Evolutionary conservation across 1,140 invertebrate genomes (phyloP).

Genomic region (Megalopta genalis): DNA sequence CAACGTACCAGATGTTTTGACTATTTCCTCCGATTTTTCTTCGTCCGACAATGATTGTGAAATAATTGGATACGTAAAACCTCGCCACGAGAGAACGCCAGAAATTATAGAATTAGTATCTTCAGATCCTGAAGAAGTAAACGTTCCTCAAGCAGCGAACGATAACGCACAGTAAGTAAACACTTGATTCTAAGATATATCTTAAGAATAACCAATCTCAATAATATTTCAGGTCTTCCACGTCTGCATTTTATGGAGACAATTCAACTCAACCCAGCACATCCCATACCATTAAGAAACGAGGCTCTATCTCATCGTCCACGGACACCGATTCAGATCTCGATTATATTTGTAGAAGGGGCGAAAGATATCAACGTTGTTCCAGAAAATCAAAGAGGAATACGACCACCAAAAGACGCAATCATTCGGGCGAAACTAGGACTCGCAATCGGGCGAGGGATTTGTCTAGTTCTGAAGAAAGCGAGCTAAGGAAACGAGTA

Average conservation of each 20-base stretch:
- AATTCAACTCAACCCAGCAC: constrained; percentile 44
- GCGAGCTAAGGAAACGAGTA: constrained; percentile 39
- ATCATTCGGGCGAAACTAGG: constrained; percentile 43
- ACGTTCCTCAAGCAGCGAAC: constrained; percentile 34
- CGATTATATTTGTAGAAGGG: constrained; percentile 55
- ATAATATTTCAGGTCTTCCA: constrained; percentile 21
- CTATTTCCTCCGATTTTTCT: constrained; percentile 68
- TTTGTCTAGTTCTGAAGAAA: constrained; percentile 53
- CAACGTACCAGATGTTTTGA: constrained; percentile 59
- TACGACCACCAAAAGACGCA: constrained; percentile 38
- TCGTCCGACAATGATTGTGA: constrained; percentile 70
- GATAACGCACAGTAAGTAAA: constrained; percentile 47
- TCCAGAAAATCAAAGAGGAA: constrained; percentile 53
- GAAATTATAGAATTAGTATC: constrained; percentile 79
- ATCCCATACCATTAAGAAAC: constrained; percentile 34
- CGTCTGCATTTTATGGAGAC: constrained; percentile 3
- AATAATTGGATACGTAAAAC: constrained; percentile 80
- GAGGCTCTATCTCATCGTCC: constrained; percentile 8
- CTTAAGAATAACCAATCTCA: not conserved
- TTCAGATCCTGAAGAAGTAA: constrained; percentile 68
- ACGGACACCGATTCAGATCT: constrained; percentile 56
- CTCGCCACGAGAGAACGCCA: constrained; percentile 80
- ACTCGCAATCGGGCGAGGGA: constrained; percentile 40
- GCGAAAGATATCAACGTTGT: constrained; percentile 27
- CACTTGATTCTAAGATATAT: not conserved